Conservation (phyloP, 2,797 vertebrate genomes). For the Fratercula arctica region DNA sequence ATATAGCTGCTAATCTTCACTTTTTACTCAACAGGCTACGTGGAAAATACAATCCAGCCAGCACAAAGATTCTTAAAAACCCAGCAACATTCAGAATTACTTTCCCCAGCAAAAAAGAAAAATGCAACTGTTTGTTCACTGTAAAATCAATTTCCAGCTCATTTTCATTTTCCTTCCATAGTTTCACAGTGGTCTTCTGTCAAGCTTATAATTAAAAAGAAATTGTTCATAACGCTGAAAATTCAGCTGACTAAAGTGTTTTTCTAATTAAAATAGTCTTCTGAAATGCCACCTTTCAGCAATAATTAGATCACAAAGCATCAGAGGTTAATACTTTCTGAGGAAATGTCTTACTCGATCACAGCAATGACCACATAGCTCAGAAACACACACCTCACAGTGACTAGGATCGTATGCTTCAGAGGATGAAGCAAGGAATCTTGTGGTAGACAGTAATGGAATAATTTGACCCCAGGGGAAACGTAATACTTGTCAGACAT, state of each 20-base stretch:
- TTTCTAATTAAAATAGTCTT: constrained; percentile 23
- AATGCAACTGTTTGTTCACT: not conserved
- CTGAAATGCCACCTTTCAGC: constrained; percentile 24
- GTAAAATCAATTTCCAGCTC: not conserved
- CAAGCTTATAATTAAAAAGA: not conserved
- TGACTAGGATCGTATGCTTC: not conserved
- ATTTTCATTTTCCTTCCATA: not conserved
- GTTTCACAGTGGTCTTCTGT: not conserved
- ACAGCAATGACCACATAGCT: not conserved
- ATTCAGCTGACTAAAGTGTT: not conserved
- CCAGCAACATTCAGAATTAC: not conserved
- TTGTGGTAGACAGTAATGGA: constrained; percentile 28
- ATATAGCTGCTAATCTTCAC: not conserved
- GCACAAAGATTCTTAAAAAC: not conserved
- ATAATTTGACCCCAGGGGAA: constrained; percentile 16
- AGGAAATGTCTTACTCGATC: constrained; percentile 15
- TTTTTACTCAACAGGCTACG: not conserved
- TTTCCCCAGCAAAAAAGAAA: not conserved
- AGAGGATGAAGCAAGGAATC: constrained; percentile 14
- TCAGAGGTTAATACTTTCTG: constrained; percentile 4
- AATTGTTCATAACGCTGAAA: not conserved
- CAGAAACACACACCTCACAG: not conserved
- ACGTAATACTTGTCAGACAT: not conserved
- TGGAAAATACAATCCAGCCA: not conserved
- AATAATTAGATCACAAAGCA: constrained; percentile 10